Percentiles rank a stretch among this genome's conserved stretches.
These are phyloP conservation scores for Lepus europaeus DNA, from an alignment of 2,113 vertebrate genomes.

Conservation along the genomic window DNA sequence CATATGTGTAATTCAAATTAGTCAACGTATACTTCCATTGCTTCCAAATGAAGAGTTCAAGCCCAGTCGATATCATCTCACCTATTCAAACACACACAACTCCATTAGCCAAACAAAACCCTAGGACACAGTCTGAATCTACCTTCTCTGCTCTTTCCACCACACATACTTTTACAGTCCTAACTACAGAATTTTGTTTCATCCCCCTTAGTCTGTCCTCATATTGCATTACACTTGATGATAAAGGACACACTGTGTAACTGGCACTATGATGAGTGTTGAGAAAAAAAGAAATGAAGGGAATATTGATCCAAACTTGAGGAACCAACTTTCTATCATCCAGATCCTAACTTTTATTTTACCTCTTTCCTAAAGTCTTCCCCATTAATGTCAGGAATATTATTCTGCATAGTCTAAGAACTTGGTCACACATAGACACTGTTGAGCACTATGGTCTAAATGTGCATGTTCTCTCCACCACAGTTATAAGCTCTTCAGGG, in stretches of 20 bases:
- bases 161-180: not conserved
- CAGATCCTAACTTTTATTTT: not conserved
- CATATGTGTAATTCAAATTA: not conserved
- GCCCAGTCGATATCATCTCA: not conserved
- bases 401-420: not conserved
- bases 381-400: not conserved
- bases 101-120: not conserved
- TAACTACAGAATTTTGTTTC: not conserved
- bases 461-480: not conserved
- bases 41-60: not conserved
- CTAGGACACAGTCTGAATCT: not conserved
- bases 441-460: not conserved
- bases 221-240: not conserved
- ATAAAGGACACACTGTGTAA: not conserved
- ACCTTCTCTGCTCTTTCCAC: not conserved
- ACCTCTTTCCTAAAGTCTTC: not conserved
- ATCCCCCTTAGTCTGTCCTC: not conserved
- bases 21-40: not conserved
- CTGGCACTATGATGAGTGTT: not conserved
- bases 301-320: not conserved
- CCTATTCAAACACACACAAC: not conserved
- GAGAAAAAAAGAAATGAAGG: not conserved
- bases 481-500: not conserved
- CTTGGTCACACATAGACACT: not conserved
- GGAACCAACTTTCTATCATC: not conserved